A percentile compares a stretch with the other conserved stretches of the same genome.
Conservation (phyloP, 37 sponge, comb jelly and placozoan species). For the Bolinopsis microptera region DNA sequence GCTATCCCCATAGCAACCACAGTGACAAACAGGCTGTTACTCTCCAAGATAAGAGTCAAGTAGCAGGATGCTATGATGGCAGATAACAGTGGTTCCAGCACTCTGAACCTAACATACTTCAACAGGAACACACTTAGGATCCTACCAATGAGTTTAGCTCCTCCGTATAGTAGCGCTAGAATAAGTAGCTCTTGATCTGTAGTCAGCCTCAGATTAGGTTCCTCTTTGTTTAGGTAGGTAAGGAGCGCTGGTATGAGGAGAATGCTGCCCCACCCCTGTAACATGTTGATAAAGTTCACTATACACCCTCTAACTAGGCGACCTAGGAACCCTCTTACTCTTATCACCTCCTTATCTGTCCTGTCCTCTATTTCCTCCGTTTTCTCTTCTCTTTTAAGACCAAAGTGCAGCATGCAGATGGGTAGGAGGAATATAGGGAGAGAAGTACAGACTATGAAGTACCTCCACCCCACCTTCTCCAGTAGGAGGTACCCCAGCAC, state of each 20-base stretch:
- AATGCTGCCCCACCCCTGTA: not conserved
- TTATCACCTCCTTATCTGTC: not conserved
- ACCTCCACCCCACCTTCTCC: not conserved
- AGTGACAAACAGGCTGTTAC: not conserved
- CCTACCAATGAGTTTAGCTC: no score
- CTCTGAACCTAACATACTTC: not conserved
- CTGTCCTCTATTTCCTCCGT: not conserved
- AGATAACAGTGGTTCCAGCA: not conserved
- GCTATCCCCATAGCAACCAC: not conserved
- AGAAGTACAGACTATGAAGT: not conserved
- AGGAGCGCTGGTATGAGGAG: constrained; percentile 1
- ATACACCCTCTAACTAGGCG: not conserved
- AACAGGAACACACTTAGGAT: not conserved
- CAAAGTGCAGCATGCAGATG: not conserved
- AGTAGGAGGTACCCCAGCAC: not conserved
- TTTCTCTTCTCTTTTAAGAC: not conserved
- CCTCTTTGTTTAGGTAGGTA: not conserved
- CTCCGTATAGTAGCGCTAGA: no score
- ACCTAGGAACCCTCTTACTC: not conserved
- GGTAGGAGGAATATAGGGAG: not conserved
- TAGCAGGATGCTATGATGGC: no score
- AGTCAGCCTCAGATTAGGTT: no score
- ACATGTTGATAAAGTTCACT: not conserved
- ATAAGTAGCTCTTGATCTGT: no score
- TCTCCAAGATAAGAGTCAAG: not conserved